Base-by-base conservation (phyloP, 2,888 invertebrate genomes). In the Drosophila dives region DNA sequence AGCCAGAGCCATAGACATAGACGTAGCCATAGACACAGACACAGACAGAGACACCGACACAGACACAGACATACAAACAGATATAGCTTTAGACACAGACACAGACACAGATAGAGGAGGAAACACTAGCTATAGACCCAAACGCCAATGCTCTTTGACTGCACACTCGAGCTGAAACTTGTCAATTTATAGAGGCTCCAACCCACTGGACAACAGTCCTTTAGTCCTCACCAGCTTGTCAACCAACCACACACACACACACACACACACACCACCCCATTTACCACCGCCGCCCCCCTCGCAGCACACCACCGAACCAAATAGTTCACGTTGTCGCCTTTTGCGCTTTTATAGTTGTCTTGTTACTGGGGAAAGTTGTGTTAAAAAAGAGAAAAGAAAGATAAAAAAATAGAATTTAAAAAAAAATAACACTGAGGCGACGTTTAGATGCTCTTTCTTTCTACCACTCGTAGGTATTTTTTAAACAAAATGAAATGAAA, bases 81-180 rank as follows among this genome's bases (percentile, higher is more conserved):
- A 40, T n/a, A 38, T 26, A 32, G 29, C 26, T 29, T n/a, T 50
- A n/a, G 38, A 55, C 49, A 42, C 42, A 70, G 12, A 29, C 7
- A 55, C 29, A 70, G n/a, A 29, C 7, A 55, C 20, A 56, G 32
- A 56, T 29, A 56, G 7, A 15, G 40, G 32, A 55, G 33, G 56
- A 68, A 62, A 70, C 60, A 55, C 49, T 32, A 29, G 54, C 54
- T 53, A n/a, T 11, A 38, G 51, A 26, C 56, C 53, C 76, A 64
- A 67, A 34, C 67, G 75, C 58, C 82, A 74, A 71, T 76, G 77
- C 73, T 81, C 83, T 82, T 87, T 87, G 86, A 82, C 84, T 87
- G 86, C 87, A 87, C 82, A 87, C 86, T 86, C 82, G 60, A 86
- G 82, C 79, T 86, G 79, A 87, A 87, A 84, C 87, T 86, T 86